Percentiles rank a stretch among this genome's conserved stretches.
Conservation (phyloP, 2,888 invertebrate species). For the Drosophila colorata region DNA sequence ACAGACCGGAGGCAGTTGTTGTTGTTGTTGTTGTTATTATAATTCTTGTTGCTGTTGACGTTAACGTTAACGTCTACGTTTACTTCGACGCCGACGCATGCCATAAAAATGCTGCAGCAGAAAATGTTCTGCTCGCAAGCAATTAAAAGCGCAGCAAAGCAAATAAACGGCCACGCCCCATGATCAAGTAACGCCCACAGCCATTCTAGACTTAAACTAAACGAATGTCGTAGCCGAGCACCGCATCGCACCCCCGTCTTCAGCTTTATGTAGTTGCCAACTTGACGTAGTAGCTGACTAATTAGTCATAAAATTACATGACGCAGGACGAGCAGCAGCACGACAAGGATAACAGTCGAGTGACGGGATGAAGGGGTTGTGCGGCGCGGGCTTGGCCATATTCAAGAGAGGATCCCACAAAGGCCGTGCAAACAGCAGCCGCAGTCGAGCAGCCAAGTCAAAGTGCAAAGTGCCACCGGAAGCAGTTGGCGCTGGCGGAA, state of each 20-base stretch:
- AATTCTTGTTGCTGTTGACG: conserved; percentile 21
- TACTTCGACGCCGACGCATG: conserved; percentile 46
- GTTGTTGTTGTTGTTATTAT: conserved; percentile 23
- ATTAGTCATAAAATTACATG: conserved; percentile 81
- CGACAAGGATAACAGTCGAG: conserved; percentile 10
- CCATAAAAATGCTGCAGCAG: conserved; percentile 60
- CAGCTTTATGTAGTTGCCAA: conserved; percentile 58
- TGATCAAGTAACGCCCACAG: conserved; percentile 60
- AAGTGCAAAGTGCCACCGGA: conserved; percentile 76
- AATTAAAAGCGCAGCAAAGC: conserved; percentile 79
- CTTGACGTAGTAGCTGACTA: conserved; percentile 77
- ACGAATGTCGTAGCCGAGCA: conserved; percentile 37
- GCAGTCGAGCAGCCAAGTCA: conserved; percentile 59
- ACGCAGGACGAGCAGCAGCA: conserved; percentile 39
- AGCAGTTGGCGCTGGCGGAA: conserved; percentile 75
- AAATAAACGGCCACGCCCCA: conserved; percentile 64
- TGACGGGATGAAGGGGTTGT: background rate
- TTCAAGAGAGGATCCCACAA: conserved; percentile 34
- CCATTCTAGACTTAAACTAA: conserved; percentile 56
- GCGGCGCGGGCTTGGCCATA: too few relatives aligned
- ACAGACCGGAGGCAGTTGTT: conserved; percentile 67
- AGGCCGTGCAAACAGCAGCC: conserved; percentile 57
- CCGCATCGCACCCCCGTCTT: background rate
- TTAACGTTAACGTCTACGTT: conserved; percentile 24
- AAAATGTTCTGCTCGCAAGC: conserved; percentile 64